phyloP scores from a whole-genome alignment of 2,797 vertebrate species.

The Trichosurus vulpecula region DNA sequence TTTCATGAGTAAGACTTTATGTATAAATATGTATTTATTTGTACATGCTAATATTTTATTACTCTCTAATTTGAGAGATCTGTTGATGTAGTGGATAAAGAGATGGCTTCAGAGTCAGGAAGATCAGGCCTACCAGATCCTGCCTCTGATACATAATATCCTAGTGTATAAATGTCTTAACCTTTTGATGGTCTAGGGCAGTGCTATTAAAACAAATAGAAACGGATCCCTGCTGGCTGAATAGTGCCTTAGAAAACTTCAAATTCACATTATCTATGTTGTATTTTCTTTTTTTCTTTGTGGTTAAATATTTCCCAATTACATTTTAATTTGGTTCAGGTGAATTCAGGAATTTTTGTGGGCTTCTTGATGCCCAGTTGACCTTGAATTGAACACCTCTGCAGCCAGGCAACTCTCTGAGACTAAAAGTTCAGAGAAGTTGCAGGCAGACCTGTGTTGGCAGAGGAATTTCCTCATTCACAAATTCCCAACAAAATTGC shows the following conservation, averaged over 20 bases:
- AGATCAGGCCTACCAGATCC: no score
- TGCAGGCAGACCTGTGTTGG: neutral
- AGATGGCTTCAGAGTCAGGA: neutral
- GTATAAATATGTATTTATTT: no score
- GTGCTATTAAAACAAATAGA: neutral
- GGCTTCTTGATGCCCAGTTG: neutral
- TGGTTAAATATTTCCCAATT: neutral
- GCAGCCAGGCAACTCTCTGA: neutral
- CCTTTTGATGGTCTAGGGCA: neutral
- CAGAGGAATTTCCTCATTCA: neutral
- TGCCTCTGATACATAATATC: neutral
- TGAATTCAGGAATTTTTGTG: neutral
- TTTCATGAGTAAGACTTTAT: neutral
- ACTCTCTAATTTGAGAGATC: no score
- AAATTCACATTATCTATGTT: neutral
- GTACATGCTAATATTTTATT: no score
- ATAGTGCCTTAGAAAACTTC: neutral
- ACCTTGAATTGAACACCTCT: neutral
- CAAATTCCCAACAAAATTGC: neutral
- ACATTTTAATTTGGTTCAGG: neutral
- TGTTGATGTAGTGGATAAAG: neutral
- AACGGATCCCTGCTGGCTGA: neutral
- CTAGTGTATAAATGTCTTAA: neutral
- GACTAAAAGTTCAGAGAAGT: neutral
- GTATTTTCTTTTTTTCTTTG: neutral